A percentile compares a stretch with the other conserved stretches of the same genome.
These are phyloP conservation scores for Mylabris phalerata DNA, from an alignment of 1,140 invertebrate genomes.

Conservation along the genomic window DNA sequence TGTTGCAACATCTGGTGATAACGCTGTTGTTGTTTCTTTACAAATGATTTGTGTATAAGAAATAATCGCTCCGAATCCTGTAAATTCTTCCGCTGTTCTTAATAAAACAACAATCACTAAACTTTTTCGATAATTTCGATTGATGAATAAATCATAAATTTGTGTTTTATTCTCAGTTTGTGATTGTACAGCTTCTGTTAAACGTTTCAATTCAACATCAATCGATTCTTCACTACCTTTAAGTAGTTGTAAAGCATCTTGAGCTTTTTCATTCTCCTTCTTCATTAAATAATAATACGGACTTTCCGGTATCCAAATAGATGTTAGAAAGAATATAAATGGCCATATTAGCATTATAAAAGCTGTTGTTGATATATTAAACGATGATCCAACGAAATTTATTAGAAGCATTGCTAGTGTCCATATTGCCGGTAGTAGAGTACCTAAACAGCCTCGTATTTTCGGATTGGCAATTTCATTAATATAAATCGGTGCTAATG, in stretches of 20 bases:
- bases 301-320: slow-evolving; percentile 70
- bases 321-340: slow-evolving; percentile 54
- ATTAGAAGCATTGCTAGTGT: slow-evolving; percentile 60
- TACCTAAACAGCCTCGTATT: slow-evolving; percentile 51
- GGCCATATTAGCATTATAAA: slow-evolving; percentile 53
- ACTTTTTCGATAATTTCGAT: slow-evolving; percentile 54
- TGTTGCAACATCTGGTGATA: slow-evolving; percentile 28
- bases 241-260: slow-evolving; percentile 53
- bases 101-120: slow-evolving; percentile 56
- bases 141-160: slow-evolving; percentile 49
- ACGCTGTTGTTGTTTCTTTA: slow-evolving; percentile 45
- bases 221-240: slow-evolving; percentile 50
- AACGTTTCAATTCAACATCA: slow-evolving; percentile 53
- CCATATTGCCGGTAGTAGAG: slow-evolving; percentile 22
- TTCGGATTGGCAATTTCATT: slow-evolving; percentile 60
- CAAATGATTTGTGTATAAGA: slow-evolving; percentile 71
- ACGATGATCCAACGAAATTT: slow-evolving; percentile 57
- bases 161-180: slow-evolving; percentile 40
- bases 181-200: slow-evolving; percentile 49
- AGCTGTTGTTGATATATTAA: slow-evolving; percentile 52
- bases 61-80: slow-evolving; percentile 64
- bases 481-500: slow-evolving; percentile 57
- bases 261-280: slow-evolving; percentile 53
- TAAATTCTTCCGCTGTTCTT: slow-evolving; percentile 68
- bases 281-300: slow-evolving; percentile 62